A percentile compares a stretch with the other conserved stretches of the same genome.
These are phyloP conservation scores for Iguana delicatissima DNA, from an alignment of 2,797 vertebrate species.

Conservation along the genomic window DNA sequence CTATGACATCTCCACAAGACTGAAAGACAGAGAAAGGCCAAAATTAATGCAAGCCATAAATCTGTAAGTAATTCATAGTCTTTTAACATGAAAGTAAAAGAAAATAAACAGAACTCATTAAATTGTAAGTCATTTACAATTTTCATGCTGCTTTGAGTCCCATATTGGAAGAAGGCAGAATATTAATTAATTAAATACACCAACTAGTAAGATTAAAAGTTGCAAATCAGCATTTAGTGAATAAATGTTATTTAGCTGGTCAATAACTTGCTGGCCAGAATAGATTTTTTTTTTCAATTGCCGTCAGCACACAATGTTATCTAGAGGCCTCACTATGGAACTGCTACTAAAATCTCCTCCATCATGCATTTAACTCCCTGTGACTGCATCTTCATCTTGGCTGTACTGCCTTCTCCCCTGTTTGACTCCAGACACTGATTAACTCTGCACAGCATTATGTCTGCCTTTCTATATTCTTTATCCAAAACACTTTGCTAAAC, in stretches of 20 bases:
- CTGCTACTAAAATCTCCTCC: no score
- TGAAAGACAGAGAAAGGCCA: slow-evolving; percentile 61
- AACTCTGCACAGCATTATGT: no score
- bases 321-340: no score
- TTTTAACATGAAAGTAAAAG: neutral
- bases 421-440: neutral
- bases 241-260: neutral
- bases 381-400: neutral
- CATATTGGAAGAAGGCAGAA: no score
- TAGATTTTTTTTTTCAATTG: neutral
- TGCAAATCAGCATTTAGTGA: neutral
- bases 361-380: no score
- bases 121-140: no score
- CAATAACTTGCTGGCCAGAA: neutral
- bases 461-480: neutral
- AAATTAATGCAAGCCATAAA: slow-evolving; percentile 28
- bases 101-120: neutral
- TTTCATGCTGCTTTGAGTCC: no score
- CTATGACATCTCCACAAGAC: slow-evolving; percentile 68
- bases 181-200: no score
- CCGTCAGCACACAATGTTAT: neutral
- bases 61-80: neutral
- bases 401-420: neutral
- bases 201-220: neutral
- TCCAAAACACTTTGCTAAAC: neutral